phyloP scores from a whole-genome alignment of 64 coral and sea anemone genomes.

The Porites lutea region DNA sequence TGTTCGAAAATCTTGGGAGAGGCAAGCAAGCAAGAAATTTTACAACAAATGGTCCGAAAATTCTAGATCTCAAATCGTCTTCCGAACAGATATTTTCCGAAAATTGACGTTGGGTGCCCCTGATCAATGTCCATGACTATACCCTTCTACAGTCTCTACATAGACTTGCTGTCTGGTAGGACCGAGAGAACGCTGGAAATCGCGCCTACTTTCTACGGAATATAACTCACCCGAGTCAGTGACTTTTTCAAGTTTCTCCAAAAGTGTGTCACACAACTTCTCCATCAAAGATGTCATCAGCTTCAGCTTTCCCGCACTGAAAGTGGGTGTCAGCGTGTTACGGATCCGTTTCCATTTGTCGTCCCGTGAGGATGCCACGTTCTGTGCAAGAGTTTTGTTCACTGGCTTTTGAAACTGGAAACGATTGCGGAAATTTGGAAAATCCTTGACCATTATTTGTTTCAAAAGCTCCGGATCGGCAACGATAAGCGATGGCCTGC shows the following conservation, averaged over 20 bases:
- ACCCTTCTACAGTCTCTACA: too few species aligned
- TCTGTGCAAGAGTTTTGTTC: not conserved
- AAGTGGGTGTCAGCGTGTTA: slow-evolving; percentile 70
- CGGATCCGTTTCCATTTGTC: slow-evolving; percentile 77
- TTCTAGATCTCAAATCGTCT: too few species aligned
- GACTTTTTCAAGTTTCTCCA: slow-evolving; percentile 63
- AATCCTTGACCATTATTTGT: slow-evolving; percentile 71
- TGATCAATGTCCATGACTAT: too few species aligned
- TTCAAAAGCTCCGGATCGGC: slow-evolving; percentile 75
- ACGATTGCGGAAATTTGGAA: slow-evolving; percentile 67
- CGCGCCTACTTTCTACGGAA: too few species aligned
- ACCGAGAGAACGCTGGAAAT: too few species aligned
- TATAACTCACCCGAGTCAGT: slow-evolving; percentile 58
- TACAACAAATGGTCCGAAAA: too few species aligned
- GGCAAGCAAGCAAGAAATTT: too few species aligned
- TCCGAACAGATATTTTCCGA: too few species aligned
- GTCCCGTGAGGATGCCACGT: slow-evolving; percentile 34
- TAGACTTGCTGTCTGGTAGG: too few species aligned
- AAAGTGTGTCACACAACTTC: slow-evolving; percentile 46
- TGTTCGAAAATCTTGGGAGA: too few species aligned
- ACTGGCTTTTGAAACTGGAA: not conserved
- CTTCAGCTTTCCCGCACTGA: slow-evolving; percentile 69
- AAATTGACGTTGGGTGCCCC: too few species aligned
- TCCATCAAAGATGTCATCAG: slow-evolving; percentile 54
- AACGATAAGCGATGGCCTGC: slow-evolving; percentile 19